These are phyloP conservation scores for Neomorphus geoffroyi DNA, from an alignment of 2,797 vertebrate species.

Conservation along the genomic window DNA sequence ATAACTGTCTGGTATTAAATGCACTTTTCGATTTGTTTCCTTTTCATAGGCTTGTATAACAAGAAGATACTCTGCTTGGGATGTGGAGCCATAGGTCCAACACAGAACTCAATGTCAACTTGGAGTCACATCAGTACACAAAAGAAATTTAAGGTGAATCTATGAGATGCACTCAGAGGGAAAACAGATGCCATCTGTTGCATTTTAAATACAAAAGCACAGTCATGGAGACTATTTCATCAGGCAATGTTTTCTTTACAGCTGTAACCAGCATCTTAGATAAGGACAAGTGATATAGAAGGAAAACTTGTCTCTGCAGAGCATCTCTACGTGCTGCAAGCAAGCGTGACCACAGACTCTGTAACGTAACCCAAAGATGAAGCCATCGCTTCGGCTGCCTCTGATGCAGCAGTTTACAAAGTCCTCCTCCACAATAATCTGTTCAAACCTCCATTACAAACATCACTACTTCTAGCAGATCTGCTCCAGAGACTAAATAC, in stretches of 20 bases:
- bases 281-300: background rate
- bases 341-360: rapidly evolving
- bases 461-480: background rate
- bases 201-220: background rate
- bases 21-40: background rate
- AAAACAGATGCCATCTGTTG: background rate
- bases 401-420: background rate
- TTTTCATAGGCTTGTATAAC: background rate
- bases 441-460: background rate
- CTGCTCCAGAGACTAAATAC: background rate
- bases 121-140: background rate
- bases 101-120: background rate
- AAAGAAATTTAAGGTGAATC: background rate
- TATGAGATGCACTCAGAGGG: background rate
- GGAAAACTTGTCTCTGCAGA: background rate
- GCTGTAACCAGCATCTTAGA: background rate
- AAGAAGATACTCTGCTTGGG: background rate
- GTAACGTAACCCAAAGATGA: background rate
- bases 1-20: background rate
- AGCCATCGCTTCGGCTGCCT: background rate
- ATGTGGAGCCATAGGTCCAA: background rate
- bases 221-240: background rate
- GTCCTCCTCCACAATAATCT: background rate
- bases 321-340: background rate
- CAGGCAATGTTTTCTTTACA: background rate